Percentiles rank a stretch among this genome's conserved stretches.
phyloP scores from a whole-genome alignment of 2,797 vertebrate species.

The Orestias chungarensis region DNA sequence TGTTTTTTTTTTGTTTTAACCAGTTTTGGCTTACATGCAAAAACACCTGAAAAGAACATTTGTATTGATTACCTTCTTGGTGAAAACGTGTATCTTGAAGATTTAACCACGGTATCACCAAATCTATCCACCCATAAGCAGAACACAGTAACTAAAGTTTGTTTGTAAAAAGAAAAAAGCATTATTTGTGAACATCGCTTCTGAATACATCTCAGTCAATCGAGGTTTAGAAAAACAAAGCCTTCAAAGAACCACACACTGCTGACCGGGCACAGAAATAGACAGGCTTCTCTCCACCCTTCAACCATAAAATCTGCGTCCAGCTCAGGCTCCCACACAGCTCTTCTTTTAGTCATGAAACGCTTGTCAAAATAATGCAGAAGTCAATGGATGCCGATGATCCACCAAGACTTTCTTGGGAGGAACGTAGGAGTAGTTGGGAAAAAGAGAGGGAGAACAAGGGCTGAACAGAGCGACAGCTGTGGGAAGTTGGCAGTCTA shows the following conservation, averaged over 20 bases:
- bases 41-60: not conserved
- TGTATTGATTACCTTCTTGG: not conserved
- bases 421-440: conserved; percentile 6
- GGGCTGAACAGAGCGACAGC: conserved; percentile 1
- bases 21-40: not conserved
- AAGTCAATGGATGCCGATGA: conserved; percentile 11
- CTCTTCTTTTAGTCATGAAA: conserved; percentile 12
- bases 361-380: conserved; percentile 7
- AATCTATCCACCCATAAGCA: not conserved
- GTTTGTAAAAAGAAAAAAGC: not conserved
- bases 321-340: conserved; percentile 16
- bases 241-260: conserved; percentile 5
- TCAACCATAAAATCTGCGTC: conserved; percentile 7
- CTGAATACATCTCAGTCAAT: not conserved
- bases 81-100: not conserved
- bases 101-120: too few relatives aligned
- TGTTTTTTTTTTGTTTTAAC: not conserved
- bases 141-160: not conserved
- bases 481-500: conserved; percentile 2
- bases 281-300: not conserved
- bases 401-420: conserved; percentile 6
- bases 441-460: not conserved
- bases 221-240: not conserved
- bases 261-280: conserved; percentile 15
- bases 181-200: not conserved